Evolutionary conservation across 2,888 invertebrate species (phyloP).

Genomic region (Chymomyza amoena): DNA sequence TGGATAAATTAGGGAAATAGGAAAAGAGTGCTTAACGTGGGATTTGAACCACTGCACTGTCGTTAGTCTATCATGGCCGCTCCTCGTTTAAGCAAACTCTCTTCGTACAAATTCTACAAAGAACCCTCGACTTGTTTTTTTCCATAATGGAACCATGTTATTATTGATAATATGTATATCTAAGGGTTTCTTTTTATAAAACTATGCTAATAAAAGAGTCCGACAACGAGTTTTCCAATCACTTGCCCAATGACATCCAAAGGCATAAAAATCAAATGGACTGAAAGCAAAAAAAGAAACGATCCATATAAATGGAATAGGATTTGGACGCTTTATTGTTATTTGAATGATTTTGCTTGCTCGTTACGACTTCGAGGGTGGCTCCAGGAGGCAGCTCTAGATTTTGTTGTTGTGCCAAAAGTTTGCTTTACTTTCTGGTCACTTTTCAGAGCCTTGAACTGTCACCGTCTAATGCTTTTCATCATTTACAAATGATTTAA

Average conservation of each 20-base stretch:
- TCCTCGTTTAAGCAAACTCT: too few relatives aligned
- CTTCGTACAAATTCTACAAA: too few relatives aligned
- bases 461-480: background rate
- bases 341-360: background rate
- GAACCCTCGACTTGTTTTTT: too few relatives aligned
- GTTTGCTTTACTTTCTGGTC: background rate
- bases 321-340: slow-evolving; percentile 41
- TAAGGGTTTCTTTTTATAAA: too few relatives aligned
- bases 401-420: background rate
- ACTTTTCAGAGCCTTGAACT: background rate
- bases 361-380: background rate
- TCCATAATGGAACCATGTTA: too few relatives aligned
- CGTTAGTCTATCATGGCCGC: too few relatives aligned
- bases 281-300: slow-evolving; percentile 55
- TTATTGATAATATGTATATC: too few relatives aligned
- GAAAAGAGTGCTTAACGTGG: too few relatives aligned
- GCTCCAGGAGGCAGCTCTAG: background rate
- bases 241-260: background rate
- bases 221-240: background rate
- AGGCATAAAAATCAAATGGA: slow-evolving; percentile 70
- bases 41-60: too few relatives aligned
- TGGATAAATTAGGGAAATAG: too few relatives aligned
- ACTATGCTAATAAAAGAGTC: background rate
- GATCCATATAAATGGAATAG: slow-evolving; percentile 60
- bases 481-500: slow-evolving; percentile 48